A percentile compares a stretch with the other conserved stretches of the same genome.
Evolutionary conservation across 2,797 vertebrate genomes (phyloP).

Genomic region (Sphenodon punctatus): DNA sequence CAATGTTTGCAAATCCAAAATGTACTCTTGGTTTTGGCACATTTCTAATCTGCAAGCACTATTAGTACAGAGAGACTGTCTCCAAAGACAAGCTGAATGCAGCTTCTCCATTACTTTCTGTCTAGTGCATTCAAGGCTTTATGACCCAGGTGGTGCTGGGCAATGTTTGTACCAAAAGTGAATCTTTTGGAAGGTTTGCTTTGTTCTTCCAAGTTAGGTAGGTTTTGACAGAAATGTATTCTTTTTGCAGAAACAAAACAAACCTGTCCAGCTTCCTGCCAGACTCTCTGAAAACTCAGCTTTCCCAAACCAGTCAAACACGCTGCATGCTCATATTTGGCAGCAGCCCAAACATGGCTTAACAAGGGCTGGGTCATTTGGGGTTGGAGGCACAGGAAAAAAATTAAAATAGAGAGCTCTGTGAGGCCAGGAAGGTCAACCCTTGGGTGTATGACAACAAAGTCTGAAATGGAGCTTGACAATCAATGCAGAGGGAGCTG

Average conservation of each 20-base stretch:
- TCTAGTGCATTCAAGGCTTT: no score
- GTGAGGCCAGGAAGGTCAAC: background rate
- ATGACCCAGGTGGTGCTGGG: background rate
- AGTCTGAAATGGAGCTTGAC: background rate
- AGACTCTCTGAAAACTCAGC: rapidly evolving
- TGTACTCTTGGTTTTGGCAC: no score
- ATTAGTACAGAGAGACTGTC: background rate
- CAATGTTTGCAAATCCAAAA: no score
- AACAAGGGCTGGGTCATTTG: background rate
- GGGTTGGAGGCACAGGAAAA: background rate
- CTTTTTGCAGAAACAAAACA: background rate
- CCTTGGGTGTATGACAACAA: background rate
- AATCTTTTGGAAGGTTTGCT: no score
- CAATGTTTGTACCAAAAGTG: no score
- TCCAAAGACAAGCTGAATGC: background rate
- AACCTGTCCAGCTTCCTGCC: background rate
- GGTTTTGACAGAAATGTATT: background rate
- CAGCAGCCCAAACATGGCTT: background rate
- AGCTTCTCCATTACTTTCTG: background rate
- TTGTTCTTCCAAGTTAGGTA: background rate
- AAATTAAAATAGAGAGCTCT: background rate
- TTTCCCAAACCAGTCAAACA: background rate
- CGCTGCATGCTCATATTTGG: background rate
- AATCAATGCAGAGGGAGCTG: background rate
- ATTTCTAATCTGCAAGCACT: background rate